These are phyloP conservation scores for Petrocephalus schoutedeni DNA, from an alignment of 2,797 vertebrate species.

Conservation along the genomic window DNA sequence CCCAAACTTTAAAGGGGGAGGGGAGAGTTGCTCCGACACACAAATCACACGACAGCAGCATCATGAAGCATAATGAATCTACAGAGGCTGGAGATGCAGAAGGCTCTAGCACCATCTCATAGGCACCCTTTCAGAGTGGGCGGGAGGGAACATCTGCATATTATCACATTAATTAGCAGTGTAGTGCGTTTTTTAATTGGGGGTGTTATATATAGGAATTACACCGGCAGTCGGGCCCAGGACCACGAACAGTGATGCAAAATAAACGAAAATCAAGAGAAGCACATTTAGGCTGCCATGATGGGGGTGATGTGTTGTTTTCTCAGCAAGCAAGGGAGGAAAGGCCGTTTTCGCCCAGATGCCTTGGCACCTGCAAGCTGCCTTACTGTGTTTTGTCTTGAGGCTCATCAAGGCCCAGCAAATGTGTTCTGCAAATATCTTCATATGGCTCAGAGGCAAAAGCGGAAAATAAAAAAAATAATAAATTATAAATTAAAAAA, in stretches of 20 bases:
- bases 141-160: background rate
- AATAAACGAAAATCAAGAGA: background rate
- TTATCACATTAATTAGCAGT: background rate
- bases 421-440: background rate
- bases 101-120: background rate
- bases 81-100: background rate
- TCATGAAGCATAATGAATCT: background rate
- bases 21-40: background rate
- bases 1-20: background rate
- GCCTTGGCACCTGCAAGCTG: background rate
- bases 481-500: background rate
- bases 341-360: background rate
- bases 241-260: background rate
- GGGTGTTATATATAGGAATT: background rate
- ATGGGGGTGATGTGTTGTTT: background rate
- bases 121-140: background rate
- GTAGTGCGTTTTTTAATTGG: background rate
- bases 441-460: background rate
- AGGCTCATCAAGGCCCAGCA: background rate
- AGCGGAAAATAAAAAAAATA: background rate
- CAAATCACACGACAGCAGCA: background rate
- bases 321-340: background rate
- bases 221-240: background rate
- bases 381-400: background rate
- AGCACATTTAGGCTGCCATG: background rate